These are phyloP conservation scores for Brachionus calyciflorus DNA, from an alignment of 1,140 invertebrate species.

Conservation along the genomic window DNA sequence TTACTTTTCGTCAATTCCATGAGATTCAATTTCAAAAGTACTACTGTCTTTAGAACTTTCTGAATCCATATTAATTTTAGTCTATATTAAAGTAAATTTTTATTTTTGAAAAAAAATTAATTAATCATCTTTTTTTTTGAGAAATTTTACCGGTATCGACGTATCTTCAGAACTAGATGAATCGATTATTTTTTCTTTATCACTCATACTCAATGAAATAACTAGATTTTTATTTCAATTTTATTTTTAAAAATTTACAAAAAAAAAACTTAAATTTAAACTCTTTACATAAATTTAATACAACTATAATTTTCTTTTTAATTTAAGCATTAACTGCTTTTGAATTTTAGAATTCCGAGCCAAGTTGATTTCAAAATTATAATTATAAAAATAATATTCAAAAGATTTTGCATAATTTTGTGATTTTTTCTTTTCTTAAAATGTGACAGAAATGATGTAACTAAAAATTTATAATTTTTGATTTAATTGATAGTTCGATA, in stretches of 20 bases:
- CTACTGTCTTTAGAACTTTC: slow-evolving; percentile 2
- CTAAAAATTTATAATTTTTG: too few relatives aligned
- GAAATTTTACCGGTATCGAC: too few relatives aligned
- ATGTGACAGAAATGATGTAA: slow-evolving; percentile 21
- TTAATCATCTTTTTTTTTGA: neutral
- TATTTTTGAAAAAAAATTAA: neutral
- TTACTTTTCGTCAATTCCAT: neutral
- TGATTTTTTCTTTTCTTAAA: neutral
- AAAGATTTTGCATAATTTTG: slow-evolving; percentile 20
- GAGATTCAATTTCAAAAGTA: neutral
- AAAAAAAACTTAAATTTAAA: too few relatives aligned
- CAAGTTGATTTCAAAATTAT: too few relatives aligned
- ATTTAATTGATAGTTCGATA: too few relatives aligned
- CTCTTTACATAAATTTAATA: too few relatives aligned
- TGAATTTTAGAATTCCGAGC: too few relatives aligned
- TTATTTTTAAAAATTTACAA: too few relatives aligned
- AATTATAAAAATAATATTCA: neutral
- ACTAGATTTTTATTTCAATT: too few relatives aligned
- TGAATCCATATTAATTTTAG: neutral
- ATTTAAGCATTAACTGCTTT: too few relatives aligned
- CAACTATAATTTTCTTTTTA: too few relatives aligned
- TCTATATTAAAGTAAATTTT: neutral
- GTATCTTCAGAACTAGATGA: neutral
- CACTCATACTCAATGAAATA: neutral
- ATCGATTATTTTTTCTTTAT: neutral